Conservation (phyloP, 2,797 vertebrate species). For the Myioborus miniatus region DNA sequence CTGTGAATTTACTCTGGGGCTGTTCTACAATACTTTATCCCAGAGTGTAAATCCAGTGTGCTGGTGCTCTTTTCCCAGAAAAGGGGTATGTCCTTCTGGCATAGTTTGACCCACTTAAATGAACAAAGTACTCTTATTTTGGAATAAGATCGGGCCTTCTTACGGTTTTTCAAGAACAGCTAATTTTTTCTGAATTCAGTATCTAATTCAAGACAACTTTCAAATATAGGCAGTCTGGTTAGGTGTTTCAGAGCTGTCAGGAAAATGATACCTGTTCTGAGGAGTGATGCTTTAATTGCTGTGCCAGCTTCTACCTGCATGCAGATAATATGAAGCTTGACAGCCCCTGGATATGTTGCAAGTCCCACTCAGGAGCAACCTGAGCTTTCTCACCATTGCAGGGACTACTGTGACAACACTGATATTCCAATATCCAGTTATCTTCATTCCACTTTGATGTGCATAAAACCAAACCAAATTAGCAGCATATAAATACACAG, state of each 20-base stretch:
- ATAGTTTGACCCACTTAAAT: background rate
- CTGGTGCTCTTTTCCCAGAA: background rate
- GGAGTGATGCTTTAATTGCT: background rate
- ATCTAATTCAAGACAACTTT: background rate
- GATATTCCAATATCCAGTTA: background rate
- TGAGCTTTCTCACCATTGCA: background rate
- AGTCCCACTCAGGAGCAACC: accelerated
- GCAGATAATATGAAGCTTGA: background rate
- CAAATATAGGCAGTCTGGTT: background rate
- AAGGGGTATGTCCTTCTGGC: background rate
- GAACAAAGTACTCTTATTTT: background rate
- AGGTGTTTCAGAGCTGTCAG: background rate
- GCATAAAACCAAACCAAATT: background rate
- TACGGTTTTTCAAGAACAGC: background rate
- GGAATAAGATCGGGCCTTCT: background rate
- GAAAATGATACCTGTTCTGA: background rate
- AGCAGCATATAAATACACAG: background rate
- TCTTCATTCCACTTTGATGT: background rate
- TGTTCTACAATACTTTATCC: background rate
- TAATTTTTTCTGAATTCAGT: background rate
- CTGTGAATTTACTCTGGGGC: background rate
- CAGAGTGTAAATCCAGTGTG: background rate
- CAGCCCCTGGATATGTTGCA: background rate
- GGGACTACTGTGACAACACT: background rate
- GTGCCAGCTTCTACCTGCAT: background rate